Conservation (phyloP, 2,113 vertebrate species). For the Corythornis cristatus region DNA sequence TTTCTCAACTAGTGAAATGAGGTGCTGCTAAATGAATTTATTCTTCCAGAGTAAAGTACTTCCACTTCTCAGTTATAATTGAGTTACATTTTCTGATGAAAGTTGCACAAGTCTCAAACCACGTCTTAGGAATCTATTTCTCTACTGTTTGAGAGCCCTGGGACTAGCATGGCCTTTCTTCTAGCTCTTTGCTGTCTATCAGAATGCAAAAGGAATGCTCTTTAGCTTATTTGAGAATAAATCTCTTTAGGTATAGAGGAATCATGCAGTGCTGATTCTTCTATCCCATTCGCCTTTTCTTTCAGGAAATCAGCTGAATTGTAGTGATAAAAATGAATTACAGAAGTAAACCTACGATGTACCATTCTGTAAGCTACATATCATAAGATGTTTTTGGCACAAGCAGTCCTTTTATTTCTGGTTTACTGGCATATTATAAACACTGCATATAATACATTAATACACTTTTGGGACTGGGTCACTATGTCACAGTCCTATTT, state of each 20-base stretch:
- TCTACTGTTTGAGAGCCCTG: neutral
- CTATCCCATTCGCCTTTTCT: neutral
- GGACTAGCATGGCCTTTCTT: neutral
- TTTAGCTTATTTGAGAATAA: constrained; percentile 16
- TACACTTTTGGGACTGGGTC: neutral
- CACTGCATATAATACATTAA: neutral
- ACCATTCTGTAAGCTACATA: neutral
- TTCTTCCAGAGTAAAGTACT: neutral
- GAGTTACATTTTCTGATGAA: neutral
- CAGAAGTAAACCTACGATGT: neutral
- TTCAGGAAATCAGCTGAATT: constrained; percentile 1
- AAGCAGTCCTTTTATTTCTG: constrained; percentile 16
- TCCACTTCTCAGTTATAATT: neutral
- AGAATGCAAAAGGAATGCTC: neutral
- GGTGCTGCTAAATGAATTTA: neutral
- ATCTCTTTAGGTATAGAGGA: neutral
- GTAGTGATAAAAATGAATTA: constrained; percentile 45
- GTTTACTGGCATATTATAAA: constrained; percentile 22
- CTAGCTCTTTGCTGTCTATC: neutral
- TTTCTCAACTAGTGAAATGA: neutral
- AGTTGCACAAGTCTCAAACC: neutral
- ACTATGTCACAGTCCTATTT: constrained; percentile 26
- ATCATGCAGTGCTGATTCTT: neutral
- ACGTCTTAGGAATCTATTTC: neutral
- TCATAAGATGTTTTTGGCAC: constrained; percentile 39